A percentile compares a stretch with the other conserved stretches of the same genome.
These are phyloP conservation scores for Adelosebastes latens DNA, from an alignment of 2,797 vertebrate species.

Conservation along the genomic window DNA sequence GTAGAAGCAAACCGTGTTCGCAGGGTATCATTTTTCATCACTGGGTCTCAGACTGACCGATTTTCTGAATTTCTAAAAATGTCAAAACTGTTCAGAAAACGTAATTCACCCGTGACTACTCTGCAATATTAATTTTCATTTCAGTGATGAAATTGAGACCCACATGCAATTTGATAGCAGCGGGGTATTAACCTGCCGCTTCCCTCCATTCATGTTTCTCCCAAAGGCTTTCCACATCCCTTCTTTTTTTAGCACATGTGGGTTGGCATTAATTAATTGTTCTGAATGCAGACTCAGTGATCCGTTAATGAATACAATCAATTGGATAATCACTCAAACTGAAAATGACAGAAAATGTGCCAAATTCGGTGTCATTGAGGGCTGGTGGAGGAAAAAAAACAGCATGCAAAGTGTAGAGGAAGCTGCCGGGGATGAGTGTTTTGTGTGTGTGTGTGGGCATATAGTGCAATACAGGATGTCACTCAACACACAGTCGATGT, in stretches of 20 bases:
- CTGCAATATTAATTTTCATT: not conserved
- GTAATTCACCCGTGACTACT: not conserved
- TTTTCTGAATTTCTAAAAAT: not conserved
- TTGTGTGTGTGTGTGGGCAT: not conserved
- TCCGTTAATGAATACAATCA: constrained; percentile 16
- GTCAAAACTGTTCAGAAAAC: not conserved
- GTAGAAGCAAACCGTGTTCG: not conserved
- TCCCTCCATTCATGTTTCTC: constrained; percentile 2
- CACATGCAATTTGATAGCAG: not conserved
- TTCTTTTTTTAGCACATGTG: constrained; percentile 1
- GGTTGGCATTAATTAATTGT: constrained; percentile 2
- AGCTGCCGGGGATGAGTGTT: not conserved
- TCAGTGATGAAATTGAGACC: not conserved
- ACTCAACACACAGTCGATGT: not conserved
- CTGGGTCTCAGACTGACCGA: too few relatives aligned
- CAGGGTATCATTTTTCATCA: not conserved
- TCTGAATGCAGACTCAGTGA: not conserved
- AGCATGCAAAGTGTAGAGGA: not conserved
- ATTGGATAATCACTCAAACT: constrained; percentile 29
- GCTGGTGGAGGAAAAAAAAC: not conserved
- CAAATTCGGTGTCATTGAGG: not conserved
- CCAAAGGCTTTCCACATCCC: not conserved
- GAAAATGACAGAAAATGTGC: constrained; percentile 4
- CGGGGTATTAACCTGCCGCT: not conserved
- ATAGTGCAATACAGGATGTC: not conserved